phyloP scores from a whole-genome alignment of 2,888 invertebrate species.

The Brachypalpus laphriformis region DNA sequence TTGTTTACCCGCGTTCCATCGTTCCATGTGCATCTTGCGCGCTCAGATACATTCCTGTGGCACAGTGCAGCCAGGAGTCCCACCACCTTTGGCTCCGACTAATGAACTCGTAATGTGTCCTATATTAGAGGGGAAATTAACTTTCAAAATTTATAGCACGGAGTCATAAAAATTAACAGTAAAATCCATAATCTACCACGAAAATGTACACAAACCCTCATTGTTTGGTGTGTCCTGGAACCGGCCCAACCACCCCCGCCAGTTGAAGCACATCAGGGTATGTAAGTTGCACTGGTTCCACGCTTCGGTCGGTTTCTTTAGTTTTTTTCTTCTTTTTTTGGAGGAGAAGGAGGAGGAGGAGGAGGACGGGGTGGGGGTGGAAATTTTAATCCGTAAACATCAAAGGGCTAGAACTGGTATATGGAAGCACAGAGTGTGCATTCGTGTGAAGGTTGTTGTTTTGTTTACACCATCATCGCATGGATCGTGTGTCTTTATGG shows the following conservation, averaged over 20 bases:
- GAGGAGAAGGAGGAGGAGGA: too few species aligned
- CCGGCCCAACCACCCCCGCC: not conserved
- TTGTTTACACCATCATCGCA: constrained; percentile 51
- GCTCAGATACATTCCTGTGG: too few species aligned
- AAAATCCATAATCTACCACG: constrained; percentile 44
- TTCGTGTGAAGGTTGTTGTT: constrained; percentile 56
- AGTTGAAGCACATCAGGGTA: constrained; percentile 6
- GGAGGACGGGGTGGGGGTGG: too few species aligned
- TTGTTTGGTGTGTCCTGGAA: constrained; percentile 38
- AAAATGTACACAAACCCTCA: constrained; percentile 43
- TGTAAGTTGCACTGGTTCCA: constrained; percentile 1
- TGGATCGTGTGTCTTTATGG: constrained; percentile 59
- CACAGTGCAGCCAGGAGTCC: not conserved
- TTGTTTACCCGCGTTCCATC: not conserved
- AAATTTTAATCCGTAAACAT: constrained; percentile 59
- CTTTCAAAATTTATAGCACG: constrained; percentile 52
- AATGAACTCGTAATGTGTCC: constrained; percentile 58
- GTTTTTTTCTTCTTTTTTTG: not conserved
- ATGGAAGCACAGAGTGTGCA: constrained; percentile 22
- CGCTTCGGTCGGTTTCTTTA: not conserved
- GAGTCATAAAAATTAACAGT: constrained; percentile 55
- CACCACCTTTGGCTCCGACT: not conserved
- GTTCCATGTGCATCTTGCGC: not conserved
- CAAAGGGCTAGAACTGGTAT: constrained; percentile 34
- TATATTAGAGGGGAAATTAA: constrained; percentile 50